Conservation (phyloP, 64 coral and sea anemone species). For the Astreopora myriophthalma region DNA sequence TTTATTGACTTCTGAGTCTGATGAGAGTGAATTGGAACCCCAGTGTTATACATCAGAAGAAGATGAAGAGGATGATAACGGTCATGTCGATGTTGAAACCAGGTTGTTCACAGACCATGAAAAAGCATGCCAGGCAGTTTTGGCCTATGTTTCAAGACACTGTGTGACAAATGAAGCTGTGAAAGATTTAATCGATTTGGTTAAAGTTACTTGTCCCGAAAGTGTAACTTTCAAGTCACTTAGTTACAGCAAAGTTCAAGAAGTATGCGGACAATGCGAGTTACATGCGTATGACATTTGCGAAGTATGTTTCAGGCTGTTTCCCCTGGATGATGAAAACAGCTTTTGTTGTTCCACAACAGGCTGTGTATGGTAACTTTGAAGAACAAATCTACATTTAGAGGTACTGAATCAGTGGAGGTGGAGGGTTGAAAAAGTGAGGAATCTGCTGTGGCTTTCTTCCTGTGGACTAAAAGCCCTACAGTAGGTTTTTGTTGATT, state of each 20-base stretch:
- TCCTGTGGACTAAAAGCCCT: no score
- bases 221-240: slow-evolving; percentile 14
- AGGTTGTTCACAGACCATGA: background rate
- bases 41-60: background rate
- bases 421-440: no score
- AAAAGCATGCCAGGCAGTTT: slow-evolving; percentile 39
- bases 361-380: background rate
- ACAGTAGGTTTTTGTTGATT: no score
- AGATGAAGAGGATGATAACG: background rate
- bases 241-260: slow-evolving; percentile 42
- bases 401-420: no score
- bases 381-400: no score
- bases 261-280: slow-evolving; percentile 57
- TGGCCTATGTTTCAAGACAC: slow-evolving; percentile 35
- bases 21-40: no score
- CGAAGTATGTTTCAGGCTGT: background rate
- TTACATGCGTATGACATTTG: slow-evolving; percentile 28
- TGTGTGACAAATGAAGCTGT: slow-evolving; percentile 1
- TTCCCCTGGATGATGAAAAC: slow-evolving; percentile 26
- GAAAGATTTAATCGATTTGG: slow-evolving; percentile 53
- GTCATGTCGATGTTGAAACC: background rate
- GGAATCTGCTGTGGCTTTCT: no score
- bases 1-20: no score
- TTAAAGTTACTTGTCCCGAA: slow-evolving; percentile 44
- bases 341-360: background rate